Base-by-base conservation (phyloP, 2,113 vertebrate genomes). In the Chaetops frenatus region DNA sequence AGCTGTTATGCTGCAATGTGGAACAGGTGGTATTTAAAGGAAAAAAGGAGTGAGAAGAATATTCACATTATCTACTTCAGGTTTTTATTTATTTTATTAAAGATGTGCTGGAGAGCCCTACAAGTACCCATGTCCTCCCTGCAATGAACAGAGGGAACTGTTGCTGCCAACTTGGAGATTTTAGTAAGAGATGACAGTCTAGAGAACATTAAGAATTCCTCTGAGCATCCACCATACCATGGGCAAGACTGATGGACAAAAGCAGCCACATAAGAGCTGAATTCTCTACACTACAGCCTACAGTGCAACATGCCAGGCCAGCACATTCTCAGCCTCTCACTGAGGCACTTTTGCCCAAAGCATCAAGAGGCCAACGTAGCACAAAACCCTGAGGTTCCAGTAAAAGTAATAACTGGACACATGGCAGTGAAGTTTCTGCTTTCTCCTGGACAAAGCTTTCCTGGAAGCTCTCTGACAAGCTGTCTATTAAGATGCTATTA, bases 401-500 rank as follows among this genome's bases (percentile, higher is more conserved):
- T 60, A 80, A 51, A 54, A 90, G 12, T 19, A 93, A 73, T 62
- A 91, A 70, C 13, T 35, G 62, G 40, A 53, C 38, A 53, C n/a
- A 45, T 8, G 60, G 40, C 1, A n/a, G 35, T 9, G 58, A 88
- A 35, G 20, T 35, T 88, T 60, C 83, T 90, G 71, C 42, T 64
- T 82, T 86, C 81, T 73, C 77, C 69, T 24, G 24, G 19, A 67
- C 72, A 81, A 72, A 74, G n/a, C 56, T 67, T 74, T 87, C 69
- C 89, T 67, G 72, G 80, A 94, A 92, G 60, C 44, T 91, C 66
- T 80, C 66, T 86, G 65, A 56, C 69, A 88, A 82, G 67, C 47
- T 70, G 6, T 77, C 90, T 73, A 93, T 90, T 83, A 90, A 95
- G 93, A 58, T 83, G 85, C 47, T 93, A 65, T 70, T 88, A 18